These are phyloP conservation scores for Metopia argyrocephala DNA, from an alignment of 2,888 invertebrate species.

Conservation along the genomic window DNA sequence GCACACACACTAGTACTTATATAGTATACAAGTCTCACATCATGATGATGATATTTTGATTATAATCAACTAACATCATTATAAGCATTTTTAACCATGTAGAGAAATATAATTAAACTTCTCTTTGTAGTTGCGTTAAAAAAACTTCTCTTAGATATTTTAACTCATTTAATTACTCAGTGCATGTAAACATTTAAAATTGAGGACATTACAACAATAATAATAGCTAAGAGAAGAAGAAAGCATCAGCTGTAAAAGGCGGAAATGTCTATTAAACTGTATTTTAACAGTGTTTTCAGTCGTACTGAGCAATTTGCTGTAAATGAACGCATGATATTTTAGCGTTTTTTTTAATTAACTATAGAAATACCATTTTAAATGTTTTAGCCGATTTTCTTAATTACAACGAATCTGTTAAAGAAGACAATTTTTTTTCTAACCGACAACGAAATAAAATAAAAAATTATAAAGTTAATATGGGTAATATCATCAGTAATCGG, in stretches of 20 bases:
- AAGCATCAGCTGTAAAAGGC: conserved; percentile 17
- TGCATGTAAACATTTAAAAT: conserved; percentile 4
- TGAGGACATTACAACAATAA: not conserved
- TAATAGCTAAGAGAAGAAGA: not conserved
- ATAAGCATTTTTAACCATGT: conserved; percentile 1
- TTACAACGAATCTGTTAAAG: no score
- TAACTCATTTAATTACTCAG: conserved; percentile 11
- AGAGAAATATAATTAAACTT: not conserved
- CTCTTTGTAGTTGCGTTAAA: conserved; percentile 29
- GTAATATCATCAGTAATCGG: no score
- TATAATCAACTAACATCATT: conserved; percentile 4
- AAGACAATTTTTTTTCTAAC: no score
- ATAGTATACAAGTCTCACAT: not conserved
- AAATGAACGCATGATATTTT: not conserved
- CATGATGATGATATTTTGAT: conserved; percentile 14
- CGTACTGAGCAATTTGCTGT: no score
- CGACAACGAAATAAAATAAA: no score
- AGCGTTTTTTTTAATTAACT: not conserved
- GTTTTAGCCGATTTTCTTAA: no score
- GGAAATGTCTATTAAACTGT: conserved; percentile 10
- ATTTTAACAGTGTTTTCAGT: no score
- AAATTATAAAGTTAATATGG: no score
- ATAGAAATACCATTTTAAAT: not conserved
- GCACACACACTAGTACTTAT: not conserved
- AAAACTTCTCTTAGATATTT: conserved; percentile 49